Evolutionary conservation across 1,140 invertebrate genomes (phyloP), one percentile per base, ranked within the genome.

Genomic region (Aphaenogaster ashmeadi): DNA sequence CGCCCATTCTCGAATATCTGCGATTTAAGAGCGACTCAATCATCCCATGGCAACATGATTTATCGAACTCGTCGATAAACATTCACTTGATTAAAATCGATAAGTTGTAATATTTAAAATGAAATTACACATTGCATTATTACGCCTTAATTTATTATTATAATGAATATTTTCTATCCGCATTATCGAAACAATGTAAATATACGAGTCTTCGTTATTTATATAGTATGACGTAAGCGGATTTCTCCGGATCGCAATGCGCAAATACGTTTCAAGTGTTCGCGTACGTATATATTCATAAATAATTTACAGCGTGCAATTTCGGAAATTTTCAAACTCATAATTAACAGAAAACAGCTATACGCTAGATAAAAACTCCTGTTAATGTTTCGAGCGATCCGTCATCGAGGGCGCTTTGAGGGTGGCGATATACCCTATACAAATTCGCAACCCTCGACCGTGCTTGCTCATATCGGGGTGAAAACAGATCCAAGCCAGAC

Each of bases 401-500:
- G 13, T 74, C 69, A 74, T 75, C 41, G n/a, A 62, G 41, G 33
- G 33, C n/a, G 33, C 54, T 74, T 75, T 84, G 80, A 84, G 80
- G 33, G 9, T 47, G 11, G 41, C 80, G 18, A 47, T 74, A 33
- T 13, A 21, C 27, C 69, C 69, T 60, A 44, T 47, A 27, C 54
- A 33, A 84, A 62, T 75, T 84, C 75, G 4, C 80, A 75, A 60
- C 41, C 71, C 69, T 84, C 69, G 8, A 71, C 11, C 15, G 27
- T 11, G 67, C 67, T 60, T 74, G 80, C 56, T 60, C 80, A 75
- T 84, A 84, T 84, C 80, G 50, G 69, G 33, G 41, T 84, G 80
- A 75, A 84, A 84, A 84, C 80, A 84, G 80, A 75, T 62, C 54
- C 80, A 75, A 74, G 11, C 80, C 80, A 84, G 80, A 84, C 80